Percentiles rank a stretch among this genome's conserved stretches.
Conservation (phyloP, 2,888 invertebrate genomes). For the Cheilosia soror region DNA sequence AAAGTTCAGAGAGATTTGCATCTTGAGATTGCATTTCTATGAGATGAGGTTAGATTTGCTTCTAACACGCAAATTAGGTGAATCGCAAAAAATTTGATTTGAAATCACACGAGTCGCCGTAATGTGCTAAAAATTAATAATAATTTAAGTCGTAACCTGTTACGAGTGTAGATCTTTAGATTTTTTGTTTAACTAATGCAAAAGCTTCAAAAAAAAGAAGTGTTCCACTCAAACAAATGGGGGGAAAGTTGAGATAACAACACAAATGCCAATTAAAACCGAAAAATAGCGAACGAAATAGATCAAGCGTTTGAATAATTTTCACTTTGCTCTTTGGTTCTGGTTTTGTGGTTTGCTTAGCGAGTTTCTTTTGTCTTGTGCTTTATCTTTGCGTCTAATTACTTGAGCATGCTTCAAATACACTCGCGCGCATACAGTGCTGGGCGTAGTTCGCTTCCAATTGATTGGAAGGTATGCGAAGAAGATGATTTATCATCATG, state of each 20-base stretch:
- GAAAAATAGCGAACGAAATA: constrained; percentile 14
- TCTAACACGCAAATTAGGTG: background rate
- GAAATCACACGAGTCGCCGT: background rate
- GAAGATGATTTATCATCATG: constrained; percentile 55
- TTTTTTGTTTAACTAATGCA: background rate
- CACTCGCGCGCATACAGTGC: background rate
- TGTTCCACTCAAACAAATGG: background rate
- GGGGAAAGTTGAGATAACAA: constrained; percentile 47
- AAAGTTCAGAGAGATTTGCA: constrained; percentile 24
- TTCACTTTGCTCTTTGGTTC: constrained; percentile 38
- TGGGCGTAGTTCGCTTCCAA: constrained; percentile 51
- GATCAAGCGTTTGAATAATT: constrained; percentile 66
- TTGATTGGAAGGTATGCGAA: constrained; percentile 26
- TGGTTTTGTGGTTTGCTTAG: constrained; percentile 19
- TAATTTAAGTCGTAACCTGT: background rate
- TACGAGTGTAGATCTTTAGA: constrained; percentile 3
- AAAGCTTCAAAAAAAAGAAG: background rate
- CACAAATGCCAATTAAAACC: constrained; percentile 59
- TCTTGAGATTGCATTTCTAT: constrained; percentile 1
- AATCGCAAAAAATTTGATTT: background rate
- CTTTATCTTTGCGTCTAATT: constrained; percentile 43
- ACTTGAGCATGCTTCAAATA: constrained; percentile 43
- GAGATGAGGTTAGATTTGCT: background rate
- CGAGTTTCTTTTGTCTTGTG: constrained; percentile 12
- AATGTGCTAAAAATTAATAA: background rate